phyloP scores from a whole-genome alignment of 2,888 invertebrate species.

The Crepidodera aurea region DNA sequence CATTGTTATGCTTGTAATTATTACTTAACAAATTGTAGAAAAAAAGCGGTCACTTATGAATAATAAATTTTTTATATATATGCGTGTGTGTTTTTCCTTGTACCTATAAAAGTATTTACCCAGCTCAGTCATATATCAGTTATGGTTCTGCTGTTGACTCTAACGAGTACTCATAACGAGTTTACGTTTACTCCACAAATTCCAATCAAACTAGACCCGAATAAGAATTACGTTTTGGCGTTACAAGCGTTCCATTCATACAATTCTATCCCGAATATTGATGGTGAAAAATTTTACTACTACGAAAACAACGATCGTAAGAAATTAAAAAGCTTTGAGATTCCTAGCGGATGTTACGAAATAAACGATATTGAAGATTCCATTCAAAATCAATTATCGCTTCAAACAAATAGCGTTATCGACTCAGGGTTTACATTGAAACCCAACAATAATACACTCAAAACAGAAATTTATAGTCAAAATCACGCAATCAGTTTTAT shows the following conservation, averaged over 20 bases:
- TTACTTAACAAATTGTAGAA: background rate
- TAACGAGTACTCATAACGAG: slow-evolving; percentile 4
- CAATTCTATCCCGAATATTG: slow-evolving; percentile 51
- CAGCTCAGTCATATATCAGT: too few species aligned
- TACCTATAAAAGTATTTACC: too few species aligned
- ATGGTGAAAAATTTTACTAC: too few species aligned
- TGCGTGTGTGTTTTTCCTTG: too few species aligned
- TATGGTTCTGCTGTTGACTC: background rate
- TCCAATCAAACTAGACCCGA: slow-evolving; percentile 5
- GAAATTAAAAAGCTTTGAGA: slow-evolving; percentile 25
- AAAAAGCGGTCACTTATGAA: too few species aligned
- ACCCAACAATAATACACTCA: slow-evolving; percentile 50
- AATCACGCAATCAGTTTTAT: slow-evolving; percentile 1
- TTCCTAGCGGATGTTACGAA: slow-evolving; percentile 53
- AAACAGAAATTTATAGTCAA: slow-evolving; percentile 38
- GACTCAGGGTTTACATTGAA: background rate
- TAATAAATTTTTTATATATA: too few species aligned
- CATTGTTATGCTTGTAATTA: too few species aligned
- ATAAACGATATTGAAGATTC: slow-evolving; percentile 47
- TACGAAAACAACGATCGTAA: slow-evolving; percentile 35
- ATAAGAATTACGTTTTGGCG: background rate
- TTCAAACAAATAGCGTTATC: background rate
- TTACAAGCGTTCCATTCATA: slow-evolving; percentile 11
- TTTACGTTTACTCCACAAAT: slow-evolving; percentile 4
- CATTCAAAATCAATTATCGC: slow-evolving; percentile 30